Percentiles rank a stretch among this genome's conserved stretches.
Evolutionary conservation across 2,113 vertebrate species (phyloP).

Genomic region (Capricornis sumatraensis): DNA sequence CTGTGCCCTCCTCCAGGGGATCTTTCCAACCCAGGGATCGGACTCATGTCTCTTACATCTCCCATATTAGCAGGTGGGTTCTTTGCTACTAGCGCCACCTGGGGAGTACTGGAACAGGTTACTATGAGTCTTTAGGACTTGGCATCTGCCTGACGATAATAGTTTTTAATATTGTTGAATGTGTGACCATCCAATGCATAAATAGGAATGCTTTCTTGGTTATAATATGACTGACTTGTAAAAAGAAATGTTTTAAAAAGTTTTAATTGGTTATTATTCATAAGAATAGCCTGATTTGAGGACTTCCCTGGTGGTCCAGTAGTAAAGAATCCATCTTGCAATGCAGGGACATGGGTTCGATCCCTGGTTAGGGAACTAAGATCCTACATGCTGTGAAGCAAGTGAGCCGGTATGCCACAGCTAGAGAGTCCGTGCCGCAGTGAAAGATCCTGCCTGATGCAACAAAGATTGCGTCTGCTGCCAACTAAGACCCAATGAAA

Average conservation of each 20-base stretch:
- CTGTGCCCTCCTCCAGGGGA: not conserved
- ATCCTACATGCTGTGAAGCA: not conserved
- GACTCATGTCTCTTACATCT: not conserved
- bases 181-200: not conserved
- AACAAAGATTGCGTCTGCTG: not conserved
- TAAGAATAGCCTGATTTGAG: not conserved
- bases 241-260: slow-evolving; percentile 4
- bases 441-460: not conserved
- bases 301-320: not conserved
- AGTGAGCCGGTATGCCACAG: not conserved
- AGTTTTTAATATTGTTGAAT: not conserved
- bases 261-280: not conserved
- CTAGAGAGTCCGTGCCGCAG: not conserved
- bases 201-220: not conserved
- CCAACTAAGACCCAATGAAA: not conserved
- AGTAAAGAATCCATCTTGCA: not conserved
- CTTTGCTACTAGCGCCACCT: not conserved
- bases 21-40: not conserved
- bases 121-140: not conserved
- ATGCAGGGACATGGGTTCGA: not conserved
- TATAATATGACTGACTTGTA: not conserved
- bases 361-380: not conserved
- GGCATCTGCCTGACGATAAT: not conserved
- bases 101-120: not conserved
- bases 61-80: not conserved